These are phyloP conservation scores for Petrocephalus sullivani DNA, from an alignment of 2,797 vertebrate species.

Conservation along the genomic window DNA sequence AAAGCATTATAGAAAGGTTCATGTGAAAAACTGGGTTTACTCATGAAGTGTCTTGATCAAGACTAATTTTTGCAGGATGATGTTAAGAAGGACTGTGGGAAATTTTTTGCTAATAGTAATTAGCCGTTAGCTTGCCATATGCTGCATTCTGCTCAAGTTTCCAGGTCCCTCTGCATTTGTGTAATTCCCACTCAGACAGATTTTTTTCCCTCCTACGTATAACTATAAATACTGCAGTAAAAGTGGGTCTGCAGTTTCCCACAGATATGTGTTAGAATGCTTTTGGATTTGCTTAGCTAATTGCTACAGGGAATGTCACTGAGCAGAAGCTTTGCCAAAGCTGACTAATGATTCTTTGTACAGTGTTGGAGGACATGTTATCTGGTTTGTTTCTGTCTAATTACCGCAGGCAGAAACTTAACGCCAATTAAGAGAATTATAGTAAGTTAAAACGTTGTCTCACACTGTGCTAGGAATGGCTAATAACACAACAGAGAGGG, in stretches of 20 bases:
- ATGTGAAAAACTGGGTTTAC: neutral
- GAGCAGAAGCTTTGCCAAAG: neutral
- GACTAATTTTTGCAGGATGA: neutral
- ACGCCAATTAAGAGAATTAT: constrained; percentile 13
- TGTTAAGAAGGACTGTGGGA: neutral
- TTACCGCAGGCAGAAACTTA: constrained; percentile 5
- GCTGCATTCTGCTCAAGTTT: constrained; percentile 7
- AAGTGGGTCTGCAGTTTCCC: constrained; percentile 7
- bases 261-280: constrained; percentile 11
- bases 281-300: constrained; percentile 18
- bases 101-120: constrained; percentile 6
- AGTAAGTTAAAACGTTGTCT: constrained; percentile 8
- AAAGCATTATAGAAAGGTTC: neutral
- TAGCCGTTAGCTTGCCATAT: neutral
- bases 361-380: constrained; percentile 6
- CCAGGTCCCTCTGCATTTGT: neutral
- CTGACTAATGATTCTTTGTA: constrained; percentile 6
- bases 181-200: constrained; percentile 12
- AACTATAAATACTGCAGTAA: constrained; percentile 13
- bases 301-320: constrained; percentile 15
- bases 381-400: constrained; percentile 12
- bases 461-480: neutral
- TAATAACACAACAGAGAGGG: neutral
- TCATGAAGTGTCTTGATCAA: neutral
- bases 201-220: constrained; percentile 12